Base-by-base conservation (phyloP, 2,888 invertebrate species). In the Entomobrya proxima region DNA sequence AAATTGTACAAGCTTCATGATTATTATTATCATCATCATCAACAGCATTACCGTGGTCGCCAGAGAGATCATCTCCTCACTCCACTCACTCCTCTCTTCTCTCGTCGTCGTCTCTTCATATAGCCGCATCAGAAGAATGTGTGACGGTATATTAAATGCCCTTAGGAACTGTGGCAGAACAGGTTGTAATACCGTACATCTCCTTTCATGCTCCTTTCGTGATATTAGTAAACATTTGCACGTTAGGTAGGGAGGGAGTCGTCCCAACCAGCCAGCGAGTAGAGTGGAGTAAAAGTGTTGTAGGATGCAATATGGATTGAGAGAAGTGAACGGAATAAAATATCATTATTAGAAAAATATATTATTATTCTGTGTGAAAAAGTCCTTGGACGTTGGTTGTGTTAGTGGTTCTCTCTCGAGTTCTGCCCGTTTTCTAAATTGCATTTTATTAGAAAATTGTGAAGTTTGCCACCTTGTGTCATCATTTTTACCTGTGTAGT, bases 221-320 rank as follows among this genome's bases (percentile, higher is more conserved):
- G n/a, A 55, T 85, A 74, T 85, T 79, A 85, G 85, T 85, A 85
- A 85, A 85, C 85, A 85, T 85, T 85, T 74, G 79, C 85, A 85
- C 85, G 79, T 85, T 85, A 79, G 52, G 44, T 55, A 81, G 74
- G 81, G 80, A 81, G 81, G 72, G 61, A 61, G 74, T 61, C 58
- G 52, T 67, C 67, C n/a, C n/a, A n/a, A n/a, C n/a, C n/a, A n/a
- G 37, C 47, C 9, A 35, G n/a, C 18, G 44, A 7, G 44, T 27
- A 3, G 1, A 4, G 2, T 15, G 35, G 58, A 82, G 81, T 44
- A 75, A 69, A 77, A 55, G 77, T 84, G 72, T 78, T 72, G 78
- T 84, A 78, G 77, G 84, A 84, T 84, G 77, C 37, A 64, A 64
- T 78, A 64, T 64, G 76, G 69, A 69, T 30, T 18, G 18, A 72